Evolutionary conservation across 2,797 vertebrate species (phyloP).

Genomic region (Lepilemur septentrionalis): DNA sequence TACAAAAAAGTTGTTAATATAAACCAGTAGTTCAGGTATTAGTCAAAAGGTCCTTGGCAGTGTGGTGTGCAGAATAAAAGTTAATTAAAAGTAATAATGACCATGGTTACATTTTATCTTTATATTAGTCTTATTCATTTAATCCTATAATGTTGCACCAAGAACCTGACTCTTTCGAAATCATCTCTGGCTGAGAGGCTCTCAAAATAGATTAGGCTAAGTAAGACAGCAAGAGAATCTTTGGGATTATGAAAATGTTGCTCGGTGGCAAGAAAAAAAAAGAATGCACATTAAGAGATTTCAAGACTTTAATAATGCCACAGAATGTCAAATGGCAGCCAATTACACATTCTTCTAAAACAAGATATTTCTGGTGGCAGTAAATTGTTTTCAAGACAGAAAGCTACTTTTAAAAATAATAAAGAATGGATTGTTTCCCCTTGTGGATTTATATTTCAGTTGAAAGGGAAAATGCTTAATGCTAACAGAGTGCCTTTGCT

Average conservation of each 20-base stretch:
- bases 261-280: slow-evolving; percentile 26
- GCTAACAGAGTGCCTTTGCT: slow-evolving; percentile 66
- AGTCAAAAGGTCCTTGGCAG: not conserved
- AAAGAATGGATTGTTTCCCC: slow-evolving; percentile 43
- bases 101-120: not conserved
- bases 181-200: not conserved
- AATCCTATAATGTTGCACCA: not conserved
- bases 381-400: slow-evolving; percentile 45
- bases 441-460: slow-evolving; percentile 36
- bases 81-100: slow-evolving; percentile 1
- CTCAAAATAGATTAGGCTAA: slow-evolving; percentile 16
- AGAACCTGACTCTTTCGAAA: slow-evolving; percentile 18
- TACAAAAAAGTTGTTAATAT: not conserved
- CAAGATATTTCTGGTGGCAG: slow-evolving; percentile 67
- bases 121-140: not conserved
- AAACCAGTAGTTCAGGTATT: not conserved
- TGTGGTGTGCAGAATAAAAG: not conserved
- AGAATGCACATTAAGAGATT: slow-evolving; percentile 11
- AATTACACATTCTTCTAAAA: slow-evolving; percentile 63
- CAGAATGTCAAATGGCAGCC: slow-evolving; percentile 61
- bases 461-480: slow-evolving; percentile 7
- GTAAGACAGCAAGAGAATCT: not conserved
- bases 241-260: not conserved
- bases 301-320: slow-evolving; percentile 71
- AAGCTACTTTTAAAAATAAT: slow-evolving; percentile 53